Base-by-base conservation (phyloP, 2,797 vertebrate genomes). In the Sparidentex hasta region DNA sequence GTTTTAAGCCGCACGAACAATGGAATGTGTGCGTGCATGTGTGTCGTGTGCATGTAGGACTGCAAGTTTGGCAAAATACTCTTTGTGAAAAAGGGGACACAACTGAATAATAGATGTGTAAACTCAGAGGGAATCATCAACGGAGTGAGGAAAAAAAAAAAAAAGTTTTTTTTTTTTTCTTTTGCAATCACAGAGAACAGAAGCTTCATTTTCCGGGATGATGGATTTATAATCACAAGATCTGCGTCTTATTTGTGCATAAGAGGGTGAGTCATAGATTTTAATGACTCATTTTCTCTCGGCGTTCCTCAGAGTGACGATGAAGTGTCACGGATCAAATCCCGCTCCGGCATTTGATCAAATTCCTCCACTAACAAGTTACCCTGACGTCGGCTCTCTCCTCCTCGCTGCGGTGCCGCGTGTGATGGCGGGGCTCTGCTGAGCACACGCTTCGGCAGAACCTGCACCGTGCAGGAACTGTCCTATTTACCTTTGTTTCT, bases 21-120 rank as follows among this genome's bases (percentile, higher is more conserved):
- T 43, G 0, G 61, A 0, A 65, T 5, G 47, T 33, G 65, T 20
- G 7, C 5, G 17, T 13, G 63, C 5, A 29, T 47, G 55, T 51
- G 11, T 3, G 23, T 7, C 7, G 21, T 38, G 56, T 29, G 20
- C 43, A 21, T 68, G 55, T 54, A 38, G 54, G 33, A 63, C 44
- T 82, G 74, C 73, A 65, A 74, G 17, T 83, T 50, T 74, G 69
- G 61, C 68, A 74, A 78, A 79, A 74, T 48, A 27, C 5, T 74
- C 69, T 78, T 69, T 56, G 46, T 55, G 65, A 74, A 80, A 86
- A 85, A 33, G 59, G 55, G 83, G 76, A 74, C 76, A 76, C 38
- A 23, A 7, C 44, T 91, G 56, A 93, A 93, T 92, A 90, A 91
- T 90, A 73, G 74, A 92, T 90, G 84, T 55, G 55, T 82, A 82